Conservation (phyloP, 2,113 vertebrate genomes). For the Ivindomyrus marchei region DNA sequence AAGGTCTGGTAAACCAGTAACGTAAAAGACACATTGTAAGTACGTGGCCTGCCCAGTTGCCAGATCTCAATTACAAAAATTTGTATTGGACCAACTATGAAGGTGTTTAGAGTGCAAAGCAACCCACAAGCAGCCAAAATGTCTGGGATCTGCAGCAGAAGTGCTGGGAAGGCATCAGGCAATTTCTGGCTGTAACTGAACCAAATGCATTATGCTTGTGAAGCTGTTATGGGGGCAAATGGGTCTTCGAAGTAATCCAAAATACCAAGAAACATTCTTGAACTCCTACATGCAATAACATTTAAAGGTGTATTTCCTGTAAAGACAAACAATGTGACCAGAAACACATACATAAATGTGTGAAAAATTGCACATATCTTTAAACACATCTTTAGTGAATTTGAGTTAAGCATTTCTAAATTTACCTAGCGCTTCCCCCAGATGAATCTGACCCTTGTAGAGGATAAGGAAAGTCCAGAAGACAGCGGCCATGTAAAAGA, state of each 20-base stretch:
- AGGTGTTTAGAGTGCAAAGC: neutral
- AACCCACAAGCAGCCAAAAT: neutral
- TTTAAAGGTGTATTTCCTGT: neutral
- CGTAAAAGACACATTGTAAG: neutral
- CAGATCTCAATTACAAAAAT: neutral
- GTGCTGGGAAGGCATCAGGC: neutral
- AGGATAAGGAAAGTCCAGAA: conserved; percentile 82
- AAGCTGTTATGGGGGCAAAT: neutral
- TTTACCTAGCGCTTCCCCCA: conserved; percentile 70
- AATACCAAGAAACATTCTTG: neutral
- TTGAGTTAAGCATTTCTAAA: neutral
- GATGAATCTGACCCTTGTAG: conserved; percentile 64
- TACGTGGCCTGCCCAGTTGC: neutral
- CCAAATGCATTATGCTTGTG: neutral
- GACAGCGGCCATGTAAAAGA: conserved; percentile 85
- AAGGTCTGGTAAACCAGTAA: neutral
- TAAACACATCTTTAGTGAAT: neutral
- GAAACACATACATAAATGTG: neutral
- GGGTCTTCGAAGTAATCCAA: neutral
- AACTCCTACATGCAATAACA: neutral
- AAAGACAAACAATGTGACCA: neutral
- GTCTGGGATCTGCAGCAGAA: neutral
- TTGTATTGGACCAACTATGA: neutral
- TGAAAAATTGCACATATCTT: neutral
- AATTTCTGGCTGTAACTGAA: neutral